Evolutionary conservation across 2,888 invertebrate genomes (phyloP).

Genomic region (Bimastos eiseni): DNA sequence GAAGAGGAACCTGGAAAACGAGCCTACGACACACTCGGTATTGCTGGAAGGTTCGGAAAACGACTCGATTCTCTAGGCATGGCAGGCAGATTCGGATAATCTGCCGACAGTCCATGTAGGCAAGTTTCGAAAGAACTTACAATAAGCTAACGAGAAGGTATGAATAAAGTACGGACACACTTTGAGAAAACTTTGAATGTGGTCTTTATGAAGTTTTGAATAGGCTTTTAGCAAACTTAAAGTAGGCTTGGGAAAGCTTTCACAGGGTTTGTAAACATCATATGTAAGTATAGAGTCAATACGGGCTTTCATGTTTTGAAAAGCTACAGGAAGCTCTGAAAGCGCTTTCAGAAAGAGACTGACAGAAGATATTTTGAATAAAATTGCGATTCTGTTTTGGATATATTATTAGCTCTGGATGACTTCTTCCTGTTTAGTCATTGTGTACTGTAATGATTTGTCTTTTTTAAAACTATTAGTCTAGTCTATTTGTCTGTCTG

Average conservation of each 20-base stretch:
- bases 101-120: neutral
- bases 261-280: neutral
- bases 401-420: too few relatives aligned
- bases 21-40: slow-evolving; percentile 13
- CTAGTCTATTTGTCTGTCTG: too few relatives aligned
- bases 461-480: too few relatives aligned
- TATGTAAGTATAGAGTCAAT: too few relatives aligned
- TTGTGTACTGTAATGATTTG: too few relatives aligned
- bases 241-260: neutral
- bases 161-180: neutral
- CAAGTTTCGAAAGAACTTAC: neutral
- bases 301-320: neutral
- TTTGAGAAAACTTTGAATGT: neutral
- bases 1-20: neutral
- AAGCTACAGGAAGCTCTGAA: neutral
- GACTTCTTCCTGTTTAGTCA: too few relatives aligned
- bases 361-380: too few relatives aligned
- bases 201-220: neutral
- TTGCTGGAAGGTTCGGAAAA: neutral
- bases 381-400: too few relatives aligned
- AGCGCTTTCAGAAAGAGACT: neutral
- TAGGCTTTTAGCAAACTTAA: neutral
- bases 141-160: neutral
- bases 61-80: neutral
- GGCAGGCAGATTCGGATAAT: neutral